Conservation (phyloP, 2,797 vertebrate species). For the Periophthalmus magnuspinnatus region DNA sequence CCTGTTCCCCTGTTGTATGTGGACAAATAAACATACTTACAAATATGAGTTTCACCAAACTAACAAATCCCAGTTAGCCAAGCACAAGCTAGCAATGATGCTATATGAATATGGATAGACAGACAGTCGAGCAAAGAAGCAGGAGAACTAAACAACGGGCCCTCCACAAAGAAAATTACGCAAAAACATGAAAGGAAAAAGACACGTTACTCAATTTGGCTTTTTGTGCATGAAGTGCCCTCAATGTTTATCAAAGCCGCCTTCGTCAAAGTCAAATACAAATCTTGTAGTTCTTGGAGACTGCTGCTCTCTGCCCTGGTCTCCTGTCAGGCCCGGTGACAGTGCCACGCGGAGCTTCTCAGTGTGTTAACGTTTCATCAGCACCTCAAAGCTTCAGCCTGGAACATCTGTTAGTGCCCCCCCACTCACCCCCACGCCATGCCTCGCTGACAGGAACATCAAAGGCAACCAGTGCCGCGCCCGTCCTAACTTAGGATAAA, state of each 20-base stretch:
- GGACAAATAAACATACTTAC: background rate
- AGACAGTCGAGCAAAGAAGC: background rate
- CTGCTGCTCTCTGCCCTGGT: constrained; percentile 42
- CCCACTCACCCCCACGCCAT: constrained; percentile 25
- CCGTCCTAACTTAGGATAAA: constrained; percentile 77
- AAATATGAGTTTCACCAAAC: too few species aligned
- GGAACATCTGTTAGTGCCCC: constrained; percentile 69
- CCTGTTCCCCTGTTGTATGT: background rate
- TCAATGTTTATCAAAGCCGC: constrained; percentile 1
- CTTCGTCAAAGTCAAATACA: background rate
- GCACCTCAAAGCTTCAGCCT: constrained; percentile 62
- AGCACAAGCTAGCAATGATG: background rate
- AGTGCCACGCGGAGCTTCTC: constrained; percentile 47
- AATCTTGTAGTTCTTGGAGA: constrained; percentile 17
- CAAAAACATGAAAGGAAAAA: background rate
- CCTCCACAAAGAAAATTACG: background rate
- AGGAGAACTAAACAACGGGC: background rate
- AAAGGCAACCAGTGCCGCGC: constrained; percentile 66
- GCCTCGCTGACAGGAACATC: constrained; percentile 68
- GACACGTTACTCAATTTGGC: background rate
- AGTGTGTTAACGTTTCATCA: constrained; percentile 60
- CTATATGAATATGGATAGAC: background rate
- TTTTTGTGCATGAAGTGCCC: background rate
- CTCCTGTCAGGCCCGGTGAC: constrained; percentile 52
- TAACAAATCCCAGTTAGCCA: background rate